A percentile compares a stretch with the other conserved stretches of the same genome.
phyloP scores from a whole-genome alignment of 2,113 vertebrate genomes.

The Excalfactoria chinensis region DNA sequence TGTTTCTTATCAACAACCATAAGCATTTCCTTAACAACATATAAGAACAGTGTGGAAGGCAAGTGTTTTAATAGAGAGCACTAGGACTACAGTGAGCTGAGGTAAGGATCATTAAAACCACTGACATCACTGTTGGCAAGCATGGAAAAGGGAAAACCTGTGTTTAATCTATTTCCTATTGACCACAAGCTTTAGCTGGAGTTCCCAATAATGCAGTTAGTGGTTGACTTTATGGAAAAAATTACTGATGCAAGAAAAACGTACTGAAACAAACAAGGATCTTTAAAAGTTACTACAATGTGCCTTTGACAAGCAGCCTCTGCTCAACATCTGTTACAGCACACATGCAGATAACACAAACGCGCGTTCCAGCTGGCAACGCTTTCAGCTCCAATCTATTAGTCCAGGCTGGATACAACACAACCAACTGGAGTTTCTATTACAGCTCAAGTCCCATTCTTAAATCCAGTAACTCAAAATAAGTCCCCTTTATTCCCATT shows the following conservation, averaged over 20 bases:
- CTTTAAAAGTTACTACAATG: slow-evolving; percentile 54
- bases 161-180: slow-evolving; percentile 83
- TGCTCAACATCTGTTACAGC: slow-evolving; percentile 66
- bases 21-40: slow-evolving; percentile 77
- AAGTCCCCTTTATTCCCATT: slow-evolving; percentile 43
- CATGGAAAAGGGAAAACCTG: slow-evolving; percentile 82
- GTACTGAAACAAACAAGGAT: slow-evolving; percentile 59
- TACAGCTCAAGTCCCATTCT: slow-evolving; percentile 26
- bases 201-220: slow-evolving; percentile 74
- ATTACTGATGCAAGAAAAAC: slow-evolving; percentile 71
- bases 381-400: neutral
- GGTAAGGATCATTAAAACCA: slow-evolving; percentile 75
- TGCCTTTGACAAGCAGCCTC: slow-evolving; percentile 33
- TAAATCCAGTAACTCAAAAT: slow-evolving; percentile 53
- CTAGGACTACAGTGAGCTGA: slow-evolving; percentile 56
- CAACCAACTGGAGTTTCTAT: neutral
- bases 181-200: slow-evolving; percentile 76
- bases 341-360: slow-evolving; percentile 50
- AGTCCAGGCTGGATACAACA: neutral
- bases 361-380: slow-evolving; percentile 24
- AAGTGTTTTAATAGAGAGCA: slow-evolving; percentile 17
- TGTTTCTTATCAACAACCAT: slow-evolving; percentile 72
- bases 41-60: slow-evolving; percentile 46
- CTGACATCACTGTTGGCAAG: slow-evolving; percentile 83
- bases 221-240: slow-evolving; percentile 80